Conservation (phyloP, 2,888 invertebrate genomes). For the Eupelmus urozonus region DNA sequence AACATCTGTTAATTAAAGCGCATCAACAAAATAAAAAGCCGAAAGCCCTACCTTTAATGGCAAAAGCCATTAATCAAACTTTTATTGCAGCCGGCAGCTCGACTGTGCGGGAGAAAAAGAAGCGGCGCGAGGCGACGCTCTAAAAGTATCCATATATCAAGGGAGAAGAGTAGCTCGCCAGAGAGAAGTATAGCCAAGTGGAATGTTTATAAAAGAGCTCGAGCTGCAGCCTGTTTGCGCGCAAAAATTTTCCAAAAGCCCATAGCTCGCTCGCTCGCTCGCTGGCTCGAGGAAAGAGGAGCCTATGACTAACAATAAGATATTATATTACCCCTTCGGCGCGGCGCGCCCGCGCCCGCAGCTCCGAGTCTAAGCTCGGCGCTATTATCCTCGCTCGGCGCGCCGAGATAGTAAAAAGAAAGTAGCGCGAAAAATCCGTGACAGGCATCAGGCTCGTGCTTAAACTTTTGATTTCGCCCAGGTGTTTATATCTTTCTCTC, state of each 20-base stretch:
- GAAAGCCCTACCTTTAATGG: slow-evolving; percentile 31
- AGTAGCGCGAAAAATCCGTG: slow-evolving; percentile 4
- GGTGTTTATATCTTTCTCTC: slow-evolving; percentile 13
- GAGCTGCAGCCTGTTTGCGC: neutral
- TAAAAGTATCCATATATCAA: slow-evolving; percentile 45
- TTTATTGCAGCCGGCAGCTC: slow-evolving; percentile 35
- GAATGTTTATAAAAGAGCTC: slow-evolving; percentile 39
- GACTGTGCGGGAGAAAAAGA: slow-evolving; percentile 22
- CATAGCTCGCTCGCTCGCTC: too few species aligned
- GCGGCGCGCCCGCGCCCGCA: neutral
- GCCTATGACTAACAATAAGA: slow-evolving; percentile 49
- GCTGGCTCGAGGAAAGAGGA: neutral
- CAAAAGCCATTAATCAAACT: slow-evolving; percentile 53
- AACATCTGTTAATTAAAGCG: slow-evolving; percentile 58
- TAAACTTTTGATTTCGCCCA: slow-evolving; percentile 14
- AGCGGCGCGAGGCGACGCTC: neutral
- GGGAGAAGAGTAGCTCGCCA: neutral
- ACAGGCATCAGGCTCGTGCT: slow-evolving; percentile 3
- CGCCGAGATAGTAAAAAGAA: neutral
- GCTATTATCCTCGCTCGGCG: neutral
- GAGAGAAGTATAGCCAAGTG: slow-evolving; percentile 1
- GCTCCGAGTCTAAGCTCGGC: too few species aligned
- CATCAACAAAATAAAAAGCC: slow-evolving; percentile 22
- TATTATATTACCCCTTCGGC: slow-evolving; percentile 21
- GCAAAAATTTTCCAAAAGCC: slow-evolving; percentile 41